Conservation (phyloP, 2,113 vertebrate genomes). For the Toxotes chatareus region DNA sequence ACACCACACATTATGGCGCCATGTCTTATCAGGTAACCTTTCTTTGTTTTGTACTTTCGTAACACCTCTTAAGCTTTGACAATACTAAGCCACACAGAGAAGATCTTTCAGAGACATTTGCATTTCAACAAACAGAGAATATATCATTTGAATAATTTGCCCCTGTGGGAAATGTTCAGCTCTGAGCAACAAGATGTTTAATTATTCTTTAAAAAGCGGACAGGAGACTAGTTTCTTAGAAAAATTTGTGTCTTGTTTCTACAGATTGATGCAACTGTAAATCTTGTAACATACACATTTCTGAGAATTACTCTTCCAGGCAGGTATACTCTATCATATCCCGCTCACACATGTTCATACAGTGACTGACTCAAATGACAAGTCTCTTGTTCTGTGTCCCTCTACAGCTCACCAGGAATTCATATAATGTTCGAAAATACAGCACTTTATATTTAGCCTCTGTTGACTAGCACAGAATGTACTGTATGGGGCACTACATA, state of each 20-base stretch:
- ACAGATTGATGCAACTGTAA: background rate
- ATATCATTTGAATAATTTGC: background rate
- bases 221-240: background rate
- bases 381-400: background rate
- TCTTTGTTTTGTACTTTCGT: constrained; percentile 34
- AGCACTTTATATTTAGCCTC: background rate
- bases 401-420: background rate
- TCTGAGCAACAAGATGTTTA: background rate
- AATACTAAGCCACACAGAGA: background rate
- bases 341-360: background rate
- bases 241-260: background rate
- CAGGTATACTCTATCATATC: background rate
- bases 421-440: background rate
- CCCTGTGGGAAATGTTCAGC: background rate
- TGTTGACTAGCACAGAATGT: background rate
- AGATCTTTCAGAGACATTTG: background rate
- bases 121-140: constrained; percentile 1
- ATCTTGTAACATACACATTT: background rate
- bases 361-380: background rate
- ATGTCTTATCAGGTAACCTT: constrained; percentile 64
- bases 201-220: constrained; percentile 12
- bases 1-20: constrained; percentile 46
- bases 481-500: background rate
- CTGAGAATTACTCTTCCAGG: background rate
- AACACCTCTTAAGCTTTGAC: constrained; percentile 20